Conservation (phyloP, 2,797 vertebrate species). For the Carcharodon carcharias region DNA sequence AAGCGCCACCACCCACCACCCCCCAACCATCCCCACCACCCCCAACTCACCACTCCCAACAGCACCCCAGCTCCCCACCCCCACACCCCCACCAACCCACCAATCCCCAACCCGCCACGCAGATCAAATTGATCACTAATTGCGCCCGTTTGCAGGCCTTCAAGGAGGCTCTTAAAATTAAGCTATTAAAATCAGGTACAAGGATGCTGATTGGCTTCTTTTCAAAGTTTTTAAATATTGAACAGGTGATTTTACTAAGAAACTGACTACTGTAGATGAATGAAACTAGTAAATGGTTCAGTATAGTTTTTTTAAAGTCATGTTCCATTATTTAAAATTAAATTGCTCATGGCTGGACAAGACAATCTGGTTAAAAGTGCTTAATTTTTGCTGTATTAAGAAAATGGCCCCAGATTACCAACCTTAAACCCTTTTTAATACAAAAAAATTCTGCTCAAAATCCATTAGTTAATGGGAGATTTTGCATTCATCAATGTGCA, state of each 20-base stretch:
- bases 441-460: neutral
- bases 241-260: neutral
- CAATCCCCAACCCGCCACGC: too few species aligned
- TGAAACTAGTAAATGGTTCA: neutral
- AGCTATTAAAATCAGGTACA: neutral
- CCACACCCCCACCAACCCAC: too few species aligned
- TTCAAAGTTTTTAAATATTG: neutral
- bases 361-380: neutral
- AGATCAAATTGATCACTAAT: too few species aligned
- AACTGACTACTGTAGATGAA: neutral
- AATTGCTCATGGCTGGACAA: neutral
- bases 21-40: too few species aligned
- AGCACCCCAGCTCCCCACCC: too few species aligned
- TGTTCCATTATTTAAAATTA: neutral
- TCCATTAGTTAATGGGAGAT: neutral
- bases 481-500: neutral
- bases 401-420: neutral
- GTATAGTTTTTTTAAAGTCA: neutral
- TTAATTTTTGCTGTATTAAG: neutral
- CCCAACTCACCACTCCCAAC: too few species aligned
- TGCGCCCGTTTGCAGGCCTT: too few species aligned
- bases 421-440: neutral
- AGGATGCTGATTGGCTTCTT: neutral
- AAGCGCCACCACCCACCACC: too few species aligned
- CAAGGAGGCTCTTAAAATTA: too few species aligned